Conservation (phyloP, 2,888 invertebrate genomes). For the Antheraea yamamai region DNA sequence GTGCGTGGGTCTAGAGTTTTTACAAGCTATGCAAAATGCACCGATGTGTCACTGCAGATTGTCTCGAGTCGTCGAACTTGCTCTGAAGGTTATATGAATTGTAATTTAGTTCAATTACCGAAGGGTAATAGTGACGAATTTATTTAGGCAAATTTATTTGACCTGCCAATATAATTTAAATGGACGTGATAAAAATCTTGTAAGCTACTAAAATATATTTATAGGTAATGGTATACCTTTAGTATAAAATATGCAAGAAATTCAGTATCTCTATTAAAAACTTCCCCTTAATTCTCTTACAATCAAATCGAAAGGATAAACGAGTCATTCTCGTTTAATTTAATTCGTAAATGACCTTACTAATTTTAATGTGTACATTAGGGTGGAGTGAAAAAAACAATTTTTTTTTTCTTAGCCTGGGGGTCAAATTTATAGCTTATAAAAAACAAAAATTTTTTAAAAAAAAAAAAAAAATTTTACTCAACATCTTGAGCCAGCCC, state of each 20-base stretch:
- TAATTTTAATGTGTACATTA: no score
- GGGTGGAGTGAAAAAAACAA: no score
- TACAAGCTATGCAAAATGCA: slow-evolving; percentile 31
- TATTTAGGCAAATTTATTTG: slow-evolving; percentile 26
- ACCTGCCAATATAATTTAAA: not conserved
- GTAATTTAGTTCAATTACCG: slow-evolving; percentile 33
- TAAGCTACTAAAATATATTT: not conserved
- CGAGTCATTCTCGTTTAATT: no score
- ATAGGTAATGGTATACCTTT: not conserved
- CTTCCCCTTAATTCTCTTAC: no score
- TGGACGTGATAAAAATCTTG: not conserved
- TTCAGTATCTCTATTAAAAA: no score
- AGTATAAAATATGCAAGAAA: not conserved
- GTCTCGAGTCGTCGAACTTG: slow-evolving; percentile 50
- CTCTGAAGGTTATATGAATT: slow-evolving; percentile 60
- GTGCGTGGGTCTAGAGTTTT: slow-evolving; percentile 38
- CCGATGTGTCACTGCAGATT: slow-evolving; percentile 13
- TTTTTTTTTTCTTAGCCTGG: no score
- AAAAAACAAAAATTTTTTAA: no score
- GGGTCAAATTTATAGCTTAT: no score
- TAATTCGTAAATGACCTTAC: no score
- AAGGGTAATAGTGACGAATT: slow-evolving; percentile 36
- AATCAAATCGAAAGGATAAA: no score
- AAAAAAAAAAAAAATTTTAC: no score
- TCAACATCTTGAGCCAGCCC: no score